These are phyloP conservation scores for Scophthalmus maximus DNA, from an alignment of 2,113 vertebrate species.

Conservation along the genomic window DNA sequence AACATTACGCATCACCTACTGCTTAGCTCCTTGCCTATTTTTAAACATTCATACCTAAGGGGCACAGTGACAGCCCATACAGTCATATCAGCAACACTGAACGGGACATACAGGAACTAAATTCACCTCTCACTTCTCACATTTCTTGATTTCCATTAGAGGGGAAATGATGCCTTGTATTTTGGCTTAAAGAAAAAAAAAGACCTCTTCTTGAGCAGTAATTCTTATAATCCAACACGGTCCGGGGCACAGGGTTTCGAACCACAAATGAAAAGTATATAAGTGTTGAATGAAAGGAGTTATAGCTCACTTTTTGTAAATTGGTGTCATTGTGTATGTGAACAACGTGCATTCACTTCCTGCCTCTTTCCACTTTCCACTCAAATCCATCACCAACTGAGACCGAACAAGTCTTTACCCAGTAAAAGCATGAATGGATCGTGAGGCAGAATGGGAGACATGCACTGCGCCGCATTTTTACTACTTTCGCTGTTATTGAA, in stretches of 20 bases:
- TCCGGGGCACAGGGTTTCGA: no score
- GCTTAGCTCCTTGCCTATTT: constrained; percentile 50
- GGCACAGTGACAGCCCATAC: constrained; percentile 9
- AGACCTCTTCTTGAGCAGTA: no score
- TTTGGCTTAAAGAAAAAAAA: no score
- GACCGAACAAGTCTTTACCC: constrained; percentile 14
- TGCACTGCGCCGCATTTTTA: constrained; percentile 27
- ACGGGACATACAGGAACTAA: constrained; percentile 3
- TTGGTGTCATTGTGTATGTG: constrained; percentile 5
- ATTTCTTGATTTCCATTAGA: constrained; percentile 22
- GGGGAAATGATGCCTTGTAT: no score
- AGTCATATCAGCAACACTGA: constrained; percentile 44
- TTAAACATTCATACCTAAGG: constrained; percentile 48
- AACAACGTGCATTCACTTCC: constrained; percentile 14
- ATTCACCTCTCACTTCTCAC: constrained; percentile 14
- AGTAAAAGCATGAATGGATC: constrained; percentile 17
- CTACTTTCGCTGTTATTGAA: constrained; percentile 54
- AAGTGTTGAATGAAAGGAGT: no score
- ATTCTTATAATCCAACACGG: no score
- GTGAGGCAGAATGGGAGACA: constrained; percentile 9
- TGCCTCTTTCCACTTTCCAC: constrained; percentile 17
- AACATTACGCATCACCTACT: constrained; percentile 40
- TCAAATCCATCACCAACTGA: constrained; percentile 15
- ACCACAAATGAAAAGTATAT: no score
- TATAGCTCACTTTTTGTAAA: neutral